These are phyloP conservation scores for Drosophila malerkotliana DNA, from an alignment of 1,140 invertebrate genomes.

Conservation along the genomic window DNA sequence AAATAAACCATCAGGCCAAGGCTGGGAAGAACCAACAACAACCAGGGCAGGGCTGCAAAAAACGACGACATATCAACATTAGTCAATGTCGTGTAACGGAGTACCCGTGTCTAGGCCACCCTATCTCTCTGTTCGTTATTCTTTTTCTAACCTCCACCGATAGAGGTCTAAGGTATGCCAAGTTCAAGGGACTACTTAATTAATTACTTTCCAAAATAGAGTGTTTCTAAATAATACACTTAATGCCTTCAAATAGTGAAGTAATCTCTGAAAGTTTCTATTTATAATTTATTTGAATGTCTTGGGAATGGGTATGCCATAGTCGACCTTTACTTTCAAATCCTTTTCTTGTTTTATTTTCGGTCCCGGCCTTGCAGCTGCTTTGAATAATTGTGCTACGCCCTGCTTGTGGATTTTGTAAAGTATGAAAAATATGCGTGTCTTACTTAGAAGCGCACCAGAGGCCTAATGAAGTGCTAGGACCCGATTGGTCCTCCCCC, in stretches of 20 bases:
- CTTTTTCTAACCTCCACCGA: background rate
- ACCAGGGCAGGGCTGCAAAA: constrained; percentile 24
- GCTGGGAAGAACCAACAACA: constrained; percentile 42
- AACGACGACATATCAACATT: constrained; percentile 78
- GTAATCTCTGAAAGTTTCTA: background rate
- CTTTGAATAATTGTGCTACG: constrained; percentile 73
- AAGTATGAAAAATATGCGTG: constrained; percentile 76
- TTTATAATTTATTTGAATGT: background rate
- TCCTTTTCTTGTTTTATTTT: constrained; percentile 13
- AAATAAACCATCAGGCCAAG: constrained; percentile 66
- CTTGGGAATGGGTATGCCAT: background rate
- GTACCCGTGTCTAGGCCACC: constrained; percentile 67
- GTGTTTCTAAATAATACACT: background rate
- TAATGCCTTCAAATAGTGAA: background rate
- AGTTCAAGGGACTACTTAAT: background rate
- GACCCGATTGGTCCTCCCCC: background rate
- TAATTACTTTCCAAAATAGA: background rate
- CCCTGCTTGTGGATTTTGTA: constrained; percentile 59
- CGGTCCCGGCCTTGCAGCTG: constrained; percentile 25
- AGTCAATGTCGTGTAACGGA: constrained; percentile 77
- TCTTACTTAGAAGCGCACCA: constrained; percentile 48
- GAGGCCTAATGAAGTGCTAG: constrained; percentile 55
- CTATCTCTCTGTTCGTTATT: constrained; percentile 1
- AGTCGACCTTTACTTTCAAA: background rate
- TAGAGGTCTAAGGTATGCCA: background rate